A percentile compares a stretch with the other conserved stretches of the same genome.
phyloP scores from a whole-genome alignment of 2,113 vertebrate species.

The Geococcyx californianus region DNA sequence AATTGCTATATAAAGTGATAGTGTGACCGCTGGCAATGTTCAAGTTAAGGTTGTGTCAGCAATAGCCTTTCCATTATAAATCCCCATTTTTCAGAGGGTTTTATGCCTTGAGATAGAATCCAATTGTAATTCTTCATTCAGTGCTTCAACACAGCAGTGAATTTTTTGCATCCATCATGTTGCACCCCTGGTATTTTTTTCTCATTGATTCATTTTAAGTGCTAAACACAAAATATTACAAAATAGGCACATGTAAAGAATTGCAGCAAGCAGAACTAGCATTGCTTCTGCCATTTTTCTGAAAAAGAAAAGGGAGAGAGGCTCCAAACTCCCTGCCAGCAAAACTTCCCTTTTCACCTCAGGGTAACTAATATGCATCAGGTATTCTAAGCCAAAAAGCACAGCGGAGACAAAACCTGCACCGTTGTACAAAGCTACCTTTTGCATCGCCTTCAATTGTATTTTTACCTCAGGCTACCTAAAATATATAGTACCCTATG shows the following conservation, averaged over 20 bases:
- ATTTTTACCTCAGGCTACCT: constrained; percentile 36
- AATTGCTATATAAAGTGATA: constrained; percentile 56
- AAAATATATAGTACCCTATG: constrained; percentile 26
- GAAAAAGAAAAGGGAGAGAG: background rate
- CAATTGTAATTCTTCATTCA: constrained; percentile 18
- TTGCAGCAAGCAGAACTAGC: background rate
- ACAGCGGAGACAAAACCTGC: background rate
- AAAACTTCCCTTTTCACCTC: constrained; percentile 29
- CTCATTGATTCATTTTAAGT: background rate
- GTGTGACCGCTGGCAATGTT: constrained; percentile 7
- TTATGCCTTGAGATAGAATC: constrained; percentile 49
- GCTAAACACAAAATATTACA: constrained; percentile 20
- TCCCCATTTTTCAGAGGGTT: constrained; percentile 28
- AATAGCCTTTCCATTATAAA: constrained; percentile 44
- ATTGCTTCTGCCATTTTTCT: background rate
- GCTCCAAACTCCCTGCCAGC: background rate
- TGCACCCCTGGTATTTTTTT: background rate
- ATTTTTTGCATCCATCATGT: constrained; percentile 21
- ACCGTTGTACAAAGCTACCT: background rate
- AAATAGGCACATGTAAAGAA: background rate
- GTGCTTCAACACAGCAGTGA: background rate
- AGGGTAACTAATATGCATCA: background rate
- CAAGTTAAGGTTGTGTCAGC: constrained; percentile 61
- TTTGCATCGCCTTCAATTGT: background rate
- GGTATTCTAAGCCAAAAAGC: background rate